A percentile compares a stretch with the other conserved stretches of the same genome.
Evolutionary conservation across 2,888 invertebrate species (phyloP).

Genomic region (Eubasilissa splendida): DNA sequence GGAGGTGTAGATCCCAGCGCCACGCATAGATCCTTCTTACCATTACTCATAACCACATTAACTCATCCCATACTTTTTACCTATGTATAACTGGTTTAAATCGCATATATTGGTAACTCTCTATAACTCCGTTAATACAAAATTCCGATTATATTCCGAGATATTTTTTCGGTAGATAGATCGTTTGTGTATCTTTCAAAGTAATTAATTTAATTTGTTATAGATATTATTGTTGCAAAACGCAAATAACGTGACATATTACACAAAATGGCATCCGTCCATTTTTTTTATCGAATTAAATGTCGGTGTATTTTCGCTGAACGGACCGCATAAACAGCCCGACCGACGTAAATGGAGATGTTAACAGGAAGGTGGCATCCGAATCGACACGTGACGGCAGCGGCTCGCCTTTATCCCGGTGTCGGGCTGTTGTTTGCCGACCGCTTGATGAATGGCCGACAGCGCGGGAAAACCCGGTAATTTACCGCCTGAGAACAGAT

Average conservation of each 20-base stretch:
- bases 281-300: conserved; percentile 18
- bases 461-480: conserved; percentile 55
- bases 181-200: too few relatives aligned
- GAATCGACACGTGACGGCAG: conserved; percentile 53
- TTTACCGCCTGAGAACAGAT: conserved; percentile 56
- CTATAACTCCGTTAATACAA: too few relatives aligned
- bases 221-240: too few relatives aligned
- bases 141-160: too few relatives aligned
- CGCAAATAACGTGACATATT: neutral
- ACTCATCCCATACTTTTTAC: too few relatives aligned
- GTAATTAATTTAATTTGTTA: too few relatives aligned
- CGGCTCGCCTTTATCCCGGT: conserved; percentile 47
- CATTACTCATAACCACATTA: too few relatives aligned
- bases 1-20: too few relatives aligned
- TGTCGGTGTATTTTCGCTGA: conserved; percentile 44
- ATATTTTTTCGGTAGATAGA: too few relatives aligned
- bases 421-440: conserved; percentile 43
- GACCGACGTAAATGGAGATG: conserved; percentile 55
- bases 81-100: too few relatives aligned
- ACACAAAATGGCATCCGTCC: conserved; percentile 6
- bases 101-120: too few relatives aligned
- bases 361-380: conserved; percentile 53
- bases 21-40: too few relatives aligned
- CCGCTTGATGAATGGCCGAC: conserved; percentile 53
- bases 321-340: conserved; percentile 48